Evolutionary conservation across 2,888 invertebrate species (phyloP), one percentile per base, ranked within the genome.

Genomic region (Apodemia zela): DNA sequence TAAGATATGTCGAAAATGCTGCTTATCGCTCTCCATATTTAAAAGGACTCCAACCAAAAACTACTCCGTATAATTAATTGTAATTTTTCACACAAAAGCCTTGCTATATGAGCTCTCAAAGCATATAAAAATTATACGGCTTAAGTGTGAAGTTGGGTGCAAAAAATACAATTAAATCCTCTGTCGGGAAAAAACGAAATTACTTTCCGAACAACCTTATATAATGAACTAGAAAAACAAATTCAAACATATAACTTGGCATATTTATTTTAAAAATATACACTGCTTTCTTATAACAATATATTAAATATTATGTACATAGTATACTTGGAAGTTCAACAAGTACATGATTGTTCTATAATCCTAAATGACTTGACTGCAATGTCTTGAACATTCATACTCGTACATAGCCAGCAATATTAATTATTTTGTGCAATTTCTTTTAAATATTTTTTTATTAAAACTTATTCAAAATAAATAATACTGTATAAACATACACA

Each of bases 211-310:
- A n/a, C n/a, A n/a, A n/a, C n/a, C n/a, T n/a, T n/a, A n/a, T n/a
- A n/a, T n/a, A n/a, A n/a, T n/a, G n/a, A n/a, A n/a, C n/a, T 25
- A 25, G 4, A 0, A 25, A 25, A 67, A 64, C 42, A 63, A 42
- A 63, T 59, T 67, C 65, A 62, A 82, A 82, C 79, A 76, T 79
- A 76, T 73, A 82, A 82, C 79, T 76, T 77, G 67, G 70, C 72
- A 71, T 62, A 65, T 85, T 87, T 85, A 81, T 79, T 85, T 84
- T 85, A 74, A 85, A 87, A 87, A 87, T 87, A 85, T 85, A 85
- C 84, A 84, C 79, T 79, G 77, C 76, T 78, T 74, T 84, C 76
- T 80, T 81, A 76, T 80, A 84, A 85, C 82, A 51, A 18, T 51
- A 51, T 51, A 38, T 38, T 38, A 38, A 13, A 13, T 38, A 21